phyloP scores from a whole-genome alignment of 2,888 invertebrate genomes.

The Hypena proboscidalis region DNA sequence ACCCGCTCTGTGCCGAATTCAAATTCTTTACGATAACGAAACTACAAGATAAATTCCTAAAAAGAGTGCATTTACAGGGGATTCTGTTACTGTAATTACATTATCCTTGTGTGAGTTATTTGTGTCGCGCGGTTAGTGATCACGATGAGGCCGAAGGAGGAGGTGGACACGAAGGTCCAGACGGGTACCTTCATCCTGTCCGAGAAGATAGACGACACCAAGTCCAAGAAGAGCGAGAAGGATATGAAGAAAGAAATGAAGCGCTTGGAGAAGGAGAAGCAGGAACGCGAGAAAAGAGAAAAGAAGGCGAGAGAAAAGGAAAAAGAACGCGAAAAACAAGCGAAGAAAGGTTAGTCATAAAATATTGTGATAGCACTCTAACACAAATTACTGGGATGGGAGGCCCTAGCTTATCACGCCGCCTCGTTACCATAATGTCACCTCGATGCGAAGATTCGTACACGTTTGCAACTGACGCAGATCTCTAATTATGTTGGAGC shows the following conservation, averaged over 20 bases:
- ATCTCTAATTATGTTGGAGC: constrained; percentile 51
- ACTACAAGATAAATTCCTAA: constrained; percentile 56
- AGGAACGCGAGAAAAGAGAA: constrained; percentile 78
- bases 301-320: constrained; percentile 83
- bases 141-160: constrained; percentile 78
- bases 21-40: constrained; percentile 61
- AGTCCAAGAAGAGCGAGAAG: constrained; percentile 77
- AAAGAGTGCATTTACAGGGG: constrained; percentile 65
- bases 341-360: constrained; percentile 70
- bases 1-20: constrained; percentile 63
- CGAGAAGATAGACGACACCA: constrained; percentile 83
- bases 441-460: constrained; percentile 55
- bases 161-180: constrained; percentile 70
- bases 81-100: constrained; percentile 60
- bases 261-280: constrained; percentile 79
- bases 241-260: constrained; percentile 83
- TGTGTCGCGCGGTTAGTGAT: constrained; percentile 39
- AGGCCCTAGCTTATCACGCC: constrained; percentile 27
- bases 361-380: constrained; percentile 15
- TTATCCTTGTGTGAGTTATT: constrained; percentile 58
- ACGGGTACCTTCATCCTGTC: constrained; percentile 84
- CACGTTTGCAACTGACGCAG: constrained; percentile 40
- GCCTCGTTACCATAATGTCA: constrained; percentile 67
- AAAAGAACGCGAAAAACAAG: constrained; percentile 76
- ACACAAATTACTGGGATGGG: constrained; percentile 21